Evolutionary conservation across 1,140 invertebrate species (phyloP), one percentile per base, ranked within the genome.

Genomic region (Caerostris darwini): DNA sequence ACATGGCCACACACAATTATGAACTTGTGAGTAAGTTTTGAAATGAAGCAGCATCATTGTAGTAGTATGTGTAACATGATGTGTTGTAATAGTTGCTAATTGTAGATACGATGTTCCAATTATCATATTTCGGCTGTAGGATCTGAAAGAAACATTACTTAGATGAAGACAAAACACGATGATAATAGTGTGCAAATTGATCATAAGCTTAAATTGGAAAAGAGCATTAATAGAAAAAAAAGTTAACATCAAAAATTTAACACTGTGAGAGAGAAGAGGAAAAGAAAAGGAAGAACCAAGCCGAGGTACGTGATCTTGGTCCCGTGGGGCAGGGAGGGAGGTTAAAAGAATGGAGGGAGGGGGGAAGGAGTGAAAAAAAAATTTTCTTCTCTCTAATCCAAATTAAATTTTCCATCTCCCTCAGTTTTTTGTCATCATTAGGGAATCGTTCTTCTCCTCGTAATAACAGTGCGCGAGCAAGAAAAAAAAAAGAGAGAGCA

Each of bases 341-440:
- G 12, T 53, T 34, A n/a, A 67, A 67, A 17, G 12, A 5, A 34
- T 50, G 71, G 71, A 34, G 71, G 7, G n/a, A 3, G 34, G 34
- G 34, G 34, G 34, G n/a, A n/a, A n/a, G n/a, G 34, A 50, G 34
- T 50, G 69, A 34, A 34, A 77, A 71, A 77, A 77, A 77, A 34
- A 5, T 8, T 50, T 34, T 50, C 14, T 77, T 34, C 7, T 50
- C 71, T 77, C 71, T 77, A 77, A 77, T 77, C 71, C 71, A 77
- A 77, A 77, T 77, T 77, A 77, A 77, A 77, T 77, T 77, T 77
- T 77, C 71, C 71, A 77, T 77, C 71, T 77, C 50, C 71, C 71
- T 77, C 71, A 34, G 71, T 77, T 77, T 77, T 77, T 77, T 34
- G 71, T 77, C 71, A 53, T 77, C 71, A 77, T 77, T 77, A 77